Base-by-base conservation (phyloP, 2,113 vertebrate species). In the Brachyistius frenatus region DNA sequence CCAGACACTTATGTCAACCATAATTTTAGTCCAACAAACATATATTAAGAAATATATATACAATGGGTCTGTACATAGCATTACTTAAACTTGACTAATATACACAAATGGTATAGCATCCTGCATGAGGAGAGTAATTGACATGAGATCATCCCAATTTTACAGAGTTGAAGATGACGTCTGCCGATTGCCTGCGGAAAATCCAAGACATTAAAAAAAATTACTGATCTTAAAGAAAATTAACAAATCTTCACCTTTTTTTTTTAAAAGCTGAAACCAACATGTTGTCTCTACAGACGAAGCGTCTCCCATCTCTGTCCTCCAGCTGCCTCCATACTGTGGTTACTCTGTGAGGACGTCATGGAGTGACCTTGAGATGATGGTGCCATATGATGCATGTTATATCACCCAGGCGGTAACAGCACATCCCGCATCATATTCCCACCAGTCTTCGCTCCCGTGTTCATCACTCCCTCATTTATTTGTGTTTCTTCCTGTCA, bases 361-460 rank as follows among this genome's bases (percentile, higher is more conserved):
- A 2, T 76, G 83, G 88, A 70, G 46, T 37, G 73, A 92, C 39
- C 67, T 94, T 5, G 75, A 90, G 62, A 77, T 95, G 79, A 86
- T 66, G 5, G 88, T 88, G 30, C 86, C 93, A 4, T 95, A 92
- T 73, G 83, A 93, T 73, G 93, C 90, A 1, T 95, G 95, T 86
- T 94, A 93, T 78, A 78, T 95, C 30, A 84, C 44, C 33, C 83
- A 86, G 63, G 84, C 94, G 94, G 95, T 95, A 88, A 5, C 30
- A 3, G 33, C 56, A 39, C 7, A 35, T 33, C 5, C 60, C 46
- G 35, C 2, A 0, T 31, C 54, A 11, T n/a, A 37, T 32, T 4
- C 23, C 37, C 15, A 16, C 8, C 30, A 4, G 14, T 0, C 2
- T 10, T 64, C 7, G 14, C n/a, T 65, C 15, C 15, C 9, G 23